A percentile compares a stretch with the other conserved stretches of the same genome.
Conservation (phyloP, 2,113 vertebrate genomes). For the Epinephelus fuscoguttatus region DNA sequence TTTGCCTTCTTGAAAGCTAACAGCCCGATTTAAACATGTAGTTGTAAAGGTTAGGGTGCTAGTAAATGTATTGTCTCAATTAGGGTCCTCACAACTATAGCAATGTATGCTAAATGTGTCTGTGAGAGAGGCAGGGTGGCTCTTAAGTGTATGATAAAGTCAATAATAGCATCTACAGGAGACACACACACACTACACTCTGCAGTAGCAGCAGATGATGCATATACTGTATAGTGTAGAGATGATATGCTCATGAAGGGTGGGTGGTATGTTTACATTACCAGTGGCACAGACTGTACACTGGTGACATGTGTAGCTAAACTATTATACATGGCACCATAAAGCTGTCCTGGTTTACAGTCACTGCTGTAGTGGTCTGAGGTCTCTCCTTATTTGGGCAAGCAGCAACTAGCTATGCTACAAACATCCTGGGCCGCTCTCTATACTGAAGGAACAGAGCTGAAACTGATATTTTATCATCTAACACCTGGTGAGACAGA, state of each 20-base stretch:
- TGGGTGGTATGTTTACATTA: conserved; percentile 18
- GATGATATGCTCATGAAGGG: neutral
- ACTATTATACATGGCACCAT: conserved; percentile 22
- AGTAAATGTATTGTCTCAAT: neutral
- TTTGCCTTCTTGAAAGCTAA: neutral
- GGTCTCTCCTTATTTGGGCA: conserved; percentile 63
- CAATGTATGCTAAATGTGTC: neutral
- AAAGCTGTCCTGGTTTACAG: conserved; percentile 35
- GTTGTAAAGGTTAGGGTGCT: neutral
- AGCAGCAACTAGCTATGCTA: conserved; percentile 8
- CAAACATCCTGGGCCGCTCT: neutral
- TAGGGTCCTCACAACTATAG: neutral
- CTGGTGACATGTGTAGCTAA: conserved; percentile 8
- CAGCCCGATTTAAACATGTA: neutral
- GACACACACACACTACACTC: neutral
- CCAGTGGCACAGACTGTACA: neutral
- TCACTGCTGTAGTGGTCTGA: neutral
- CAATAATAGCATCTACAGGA: neutral
- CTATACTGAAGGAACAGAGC: neutral
- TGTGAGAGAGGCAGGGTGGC: neutral
- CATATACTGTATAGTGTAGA: neutral
- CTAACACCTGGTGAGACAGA: neutral
- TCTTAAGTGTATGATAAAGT: neutral
- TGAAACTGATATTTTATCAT: neutral
- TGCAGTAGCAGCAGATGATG: neutral